Evolutionary conservation across 2,797 vertebrate species (phyloP).

Genomic region (Galagoides demidoff): DNA sequence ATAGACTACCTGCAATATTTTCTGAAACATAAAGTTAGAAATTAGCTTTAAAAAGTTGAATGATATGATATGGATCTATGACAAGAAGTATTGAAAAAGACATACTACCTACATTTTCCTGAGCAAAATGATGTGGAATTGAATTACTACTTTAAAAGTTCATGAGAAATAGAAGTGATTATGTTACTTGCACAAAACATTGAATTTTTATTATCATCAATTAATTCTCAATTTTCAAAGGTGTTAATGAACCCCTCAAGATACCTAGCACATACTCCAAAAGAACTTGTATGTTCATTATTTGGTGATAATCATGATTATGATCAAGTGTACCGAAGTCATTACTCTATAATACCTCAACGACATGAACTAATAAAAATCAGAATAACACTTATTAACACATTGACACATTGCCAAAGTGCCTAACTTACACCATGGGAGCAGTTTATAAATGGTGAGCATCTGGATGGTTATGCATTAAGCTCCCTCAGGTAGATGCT

Average conservation of each 20-base stretch:
- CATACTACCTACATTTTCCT: background rate
- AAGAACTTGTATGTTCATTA: background rate
- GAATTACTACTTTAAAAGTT: background rate
- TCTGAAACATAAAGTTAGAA: background rate
- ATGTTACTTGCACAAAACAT: background rate
- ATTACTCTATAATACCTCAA: background rate
- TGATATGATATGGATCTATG: background rate
- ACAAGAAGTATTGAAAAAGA: background rate
- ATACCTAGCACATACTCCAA: background rate
- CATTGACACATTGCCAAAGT: slow-evolving; percentile 23
- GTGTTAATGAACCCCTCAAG: background rate
- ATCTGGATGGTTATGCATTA: slow-evolving; percentile 29
- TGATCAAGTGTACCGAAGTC: background rate
- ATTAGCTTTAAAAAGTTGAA: background rate
- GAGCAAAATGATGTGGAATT: background rate
- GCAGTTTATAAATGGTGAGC: slow-evolving; percentile 52
- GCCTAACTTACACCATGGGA: background rate
- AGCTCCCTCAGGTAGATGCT: background rate
- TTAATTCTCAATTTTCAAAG: slow-evolving; percentile 43
- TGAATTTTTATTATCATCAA: background rate
- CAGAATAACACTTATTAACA: slow-evolving; percentile 42
- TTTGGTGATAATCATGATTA: slow-evolving; percentile 16
- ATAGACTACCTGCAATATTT: background rate
- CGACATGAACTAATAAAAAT: background rate
- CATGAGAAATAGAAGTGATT: background rate